Evolutionary conservation across 1,140 invertebrate genomes (phyloP), one percentile per base, ranked within the genome.

Genomic region (Drosophila triauraria): DNA sequence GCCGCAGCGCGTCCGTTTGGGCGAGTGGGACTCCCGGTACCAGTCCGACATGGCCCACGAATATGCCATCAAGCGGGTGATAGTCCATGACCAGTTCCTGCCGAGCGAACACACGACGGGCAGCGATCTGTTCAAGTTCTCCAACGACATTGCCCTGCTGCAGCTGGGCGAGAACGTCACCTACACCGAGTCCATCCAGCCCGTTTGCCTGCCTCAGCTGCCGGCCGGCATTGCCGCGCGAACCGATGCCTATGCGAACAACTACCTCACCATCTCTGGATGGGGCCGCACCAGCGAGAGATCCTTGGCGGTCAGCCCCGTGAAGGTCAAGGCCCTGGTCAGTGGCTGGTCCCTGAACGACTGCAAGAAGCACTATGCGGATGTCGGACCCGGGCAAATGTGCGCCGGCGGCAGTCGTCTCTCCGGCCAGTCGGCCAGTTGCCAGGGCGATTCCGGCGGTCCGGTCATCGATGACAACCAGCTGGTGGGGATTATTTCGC

Each of bases 371-470:
- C 35, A 54, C 1, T 67, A 68, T 46, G n/a, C 38, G 1, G 23
- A 72, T 3, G 6, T 82, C 2, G 9, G 23, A 4, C 4, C n/a
- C 0, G 65, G 70, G 10, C 82, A 82, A n/a, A 25, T 86, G 17
- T 79, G 75, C 13, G 78, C 78, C n/a, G 82, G 82, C 8, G 71
- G 82, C 17, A 10, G 47, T 40, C 3, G 44, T 25, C 2, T 35
- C 48, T 0, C 12, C 1, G 8, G 25, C 30, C 9, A 48, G 67
- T 4, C 32, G 53, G 8, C 40, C 40, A 71, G 75, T 9, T 85
- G 82, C 13, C 62, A 53, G 1, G 82, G 82, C 2, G 82, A 86
- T 30, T 86, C 78, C 7, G 82, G 82, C 2, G 82, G 78, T 5
- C 78, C 82, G 8, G 46, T 86, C 3, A 86, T 86, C 65, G 50